Percentiles rank a stretch among this genome's conserved stretches.
phyloP scores from a whole-genome alignment of 1,140 invertebrate species.

The Ganaspis sp. region DNA sequence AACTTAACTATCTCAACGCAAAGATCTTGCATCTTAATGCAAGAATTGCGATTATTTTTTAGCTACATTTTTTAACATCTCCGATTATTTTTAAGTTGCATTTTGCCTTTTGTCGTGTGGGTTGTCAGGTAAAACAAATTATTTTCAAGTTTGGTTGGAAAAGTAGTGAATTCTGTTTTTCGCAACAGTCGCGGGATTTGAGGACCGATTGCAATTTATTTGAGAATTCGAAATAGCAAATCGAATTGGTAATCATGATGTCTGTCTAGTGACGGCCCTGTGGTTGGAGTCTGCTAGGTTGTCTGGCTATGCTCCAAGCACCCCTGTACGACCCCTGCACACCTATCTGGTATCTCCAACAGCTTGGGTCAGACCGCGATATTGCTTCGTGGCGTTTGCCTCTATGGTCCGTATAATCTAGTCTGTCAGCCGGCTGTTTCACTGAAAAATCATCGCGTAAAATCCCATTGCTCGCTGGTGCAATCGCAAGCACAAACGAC shows the following conservation, averaged over 20 bases:
- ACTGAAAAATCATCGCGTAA: slow-evolving; percentile 25
- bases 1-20: too few species aligned
- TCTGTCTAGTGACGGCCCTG: slow-evolving; percentile 10
- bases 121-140: too few species aligned
- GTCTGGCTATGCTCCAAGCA: slow-evolving; percentile 54
- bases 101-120: too few species aligned
- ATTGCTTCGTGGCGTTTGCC: slow-evolving; percentile 57
- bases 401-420: slow-evolving; percentile 51
- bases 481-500: not conserved
- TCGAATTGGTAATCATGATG: slow-evolving; percentile 10
- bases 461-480: slow-evolving; percentile 4
- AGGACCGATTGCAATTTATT: not conserved
- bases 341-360: slow-evolving; percentile 54
- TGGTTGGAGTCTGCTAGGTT: slow-evolving; percentile 43
- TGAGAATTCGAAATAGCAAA: not conserved
- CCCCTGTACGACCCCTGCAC: slow-evolving; percentile 46
- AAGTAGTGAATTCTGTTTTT: too few species aligned
- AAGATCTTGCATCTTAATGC: too few species aligned
- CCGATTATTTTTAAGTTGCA: too few species aligned
- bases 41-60: too few species aligned
- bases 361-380: slow-evolving; percentile 58
- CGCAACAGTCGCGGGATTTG: not conserved
- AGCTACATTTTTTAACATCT: too few species aligned
- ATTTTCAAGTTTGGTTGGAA: too few species aligned
- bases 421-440: slow-evolving; percentile 46